phyloP scores from a whole-genome alignment of 2,888 invertebrate species.

The Carterocephalus palaemon region DNA sequence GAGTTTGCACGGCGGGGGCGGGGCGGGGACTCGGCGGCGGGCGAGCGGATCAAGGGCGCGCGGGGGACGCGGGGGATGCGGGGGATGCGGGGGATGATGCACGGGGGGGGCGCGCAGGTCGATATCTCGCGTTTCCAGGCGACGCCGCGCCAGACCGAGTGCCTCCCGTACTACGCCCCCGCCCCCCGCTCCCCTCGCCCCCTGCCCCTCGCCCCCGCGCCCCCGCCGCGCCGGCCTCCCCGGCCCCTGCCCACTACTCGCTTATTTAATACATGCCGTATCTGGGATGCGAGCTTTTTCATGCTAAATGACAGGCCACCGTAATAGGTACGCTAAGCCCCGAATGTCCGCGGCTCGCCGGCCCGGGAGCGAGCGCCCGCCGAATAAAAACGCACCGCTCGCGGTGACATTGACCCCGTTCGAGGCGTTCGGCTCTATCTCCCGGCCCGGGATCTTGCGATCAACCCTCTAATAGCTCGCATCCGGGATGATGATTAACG shows the following conservation, averaged over 20 bases:
- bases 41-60: conserved; percentile 61
- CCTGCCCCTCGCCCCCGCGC: conserved; percentile 52
- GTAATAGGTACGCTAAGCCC: conserved; percentile 54
- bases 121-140: conserved; percentile 78
- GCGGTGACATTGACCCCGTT: conserved; percentile 60
- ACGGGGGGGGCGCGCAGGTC: conserved; percentile 70
- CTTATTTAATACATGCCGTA: conserved; percentile 75
- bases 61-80: conserved; percentile 42
- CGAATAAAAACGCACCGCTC: conserved; percentile 37
- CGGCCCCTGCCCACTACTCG: conserved; percentile 61
- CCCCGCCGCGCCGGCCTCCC: conserved; percentile 49
- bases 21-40: conserved; percentile 39
- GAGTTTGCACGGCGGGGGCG: conserved; percentile 61
- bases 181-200: conserved; percentile 48
- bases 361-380: conserved; percentile 19
- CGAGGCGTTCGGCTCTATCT: conserved; percentile 22
- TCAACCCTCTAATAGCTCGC: conserved; percentile 18
- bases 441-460: conserved; percentile 14
- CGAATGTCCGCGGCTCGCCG: conserved; percentile 41
- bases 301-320: conserved; percentile 68
- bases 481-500: conserved; percentile 10
- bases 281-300: conserved; percentile 73
- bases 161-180: conserved; percentile 77
- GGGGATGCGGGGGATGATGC: conserved; percentile 49
- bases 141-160: conserved; percentile 81